A percentile compares a stretch with the other conserved stretches of the same genome.
Evolutionary conservation across 2,888 invertebrate genomes (phyloP).

Genomic region (Troides helena): DNA sequence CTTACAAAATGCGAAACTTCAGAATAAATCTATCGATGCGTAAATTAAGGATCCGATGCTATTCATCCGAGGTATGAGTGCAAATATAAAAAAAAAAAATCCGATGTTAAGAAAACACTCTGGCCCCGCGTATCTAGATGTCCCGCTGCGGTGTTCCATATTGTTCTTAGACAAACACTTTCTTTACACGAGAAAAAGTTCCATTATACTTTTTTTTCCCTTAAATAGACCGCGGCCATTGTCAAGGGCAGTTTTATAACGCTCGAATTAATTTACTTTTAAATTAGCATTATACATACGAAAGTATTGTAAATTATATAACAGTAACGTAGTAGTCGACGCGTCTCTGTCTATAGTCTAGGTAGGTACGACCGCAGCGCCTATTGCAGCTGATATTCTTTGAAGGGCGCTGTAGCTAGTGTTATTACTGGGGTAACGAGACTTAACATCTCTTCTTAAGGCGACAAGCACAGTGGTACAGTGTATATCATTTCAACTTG

Average conservation of each 20-base stretch:
- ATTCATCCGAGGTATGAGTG: conserved; percentile 65
- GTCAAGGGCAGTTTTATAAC: conserved; percentile 57
- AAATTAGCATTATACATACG: conserved; percentile 46
- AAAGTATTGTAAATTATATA: conserved; percentile 34
- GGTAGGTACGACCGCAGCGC: no score
- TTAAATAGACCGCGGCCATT: conserved; percentile 58
- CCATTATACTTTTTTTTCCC: conserved; percentile 57
- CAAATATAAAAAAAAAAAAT: conserved; percentile 57
- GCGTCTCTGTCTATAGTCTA: no score
- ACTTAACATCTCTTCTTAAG: no score
- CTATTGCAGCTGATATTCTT: no score
- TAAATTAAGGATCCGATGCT: conserved; percentile 73
- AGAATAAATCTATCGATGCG: conserved; percentile 74
- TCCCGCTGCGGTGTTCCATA: conserved; percentile 73
- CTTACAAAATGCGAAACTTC: conserved; percentile 66
- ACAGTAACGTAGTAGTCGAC: neutral
- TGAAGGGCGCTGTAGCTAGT: no score
- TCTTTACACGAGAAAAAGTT: conserved; percentile 61
- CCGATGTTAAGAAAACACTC: conserved; percentile 60
- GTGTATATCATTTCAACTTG: no score
- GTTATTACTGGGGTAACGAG: no score
- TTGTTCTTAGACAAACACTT: conserved; percentile 80
- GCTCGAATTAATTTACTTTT: conserved; percentile 67
- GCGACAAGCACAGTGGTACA: no score
- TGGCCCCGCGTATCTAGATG: conserved; percentile 69